Evolutionary conservation across 2,888 invertebrate species (phyloP).

Genomic region (Anorthoa munda): DNA sequence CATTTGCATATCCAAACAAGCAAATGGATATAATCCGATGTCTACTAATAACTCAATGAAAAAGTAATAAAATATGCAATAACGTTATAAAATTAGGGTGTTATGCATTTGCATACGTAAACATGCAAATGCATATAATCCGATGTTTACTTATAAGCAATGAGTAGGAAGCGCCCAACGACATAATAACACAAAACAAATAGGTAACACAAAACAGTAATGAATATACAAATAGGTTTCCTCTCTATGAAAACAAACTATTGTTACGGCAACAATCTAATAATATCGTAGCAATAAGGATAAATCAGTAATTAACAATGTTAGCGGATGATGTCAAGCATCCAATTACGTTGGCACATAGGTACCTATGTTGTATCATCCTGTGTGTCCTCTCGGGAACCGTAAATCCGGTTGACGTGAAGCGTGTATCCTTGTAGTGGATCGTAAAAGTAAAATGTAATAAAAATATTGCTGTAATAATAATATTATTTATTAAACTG

Average conservation of each 20-base stretch:
- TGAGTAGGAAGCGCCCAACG: not conserved
- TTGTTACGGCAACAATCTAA: not conserved
- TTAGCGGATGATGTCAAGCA: slow-evolving; percentile 26
- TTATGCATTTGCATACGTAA: no score
- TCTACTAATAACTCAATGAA: no score
- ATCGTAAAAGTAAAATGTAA: not conserved
- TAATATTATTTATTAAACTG: not conserved
- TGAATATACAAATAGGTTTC: not conserved
- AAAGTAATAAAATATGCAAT: no score
- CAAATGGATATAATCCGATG: no score
- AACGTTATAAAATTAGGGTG: no score
- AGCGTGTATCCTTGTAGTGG: slow-evolving; percentile 5
- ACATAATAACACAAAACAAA: no score
- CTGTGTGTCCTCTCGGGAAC: slow-evolving; percentile 1
- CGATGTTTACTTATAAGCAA: not conserved
- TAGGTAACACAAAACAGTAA: not conserved
- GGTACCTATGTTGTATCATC: slow-evolving; percentile 1
- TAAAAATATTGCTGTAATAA: not conserved
- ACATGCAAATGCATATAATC: no score
- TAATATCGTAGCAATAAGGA: slow-evolving; percentile 35
- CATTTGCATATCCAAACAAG: no score
- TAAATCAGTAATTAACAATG: slow-evolving; percentile 24
- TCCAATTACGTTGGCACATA: slow-evolving; percentile 9
- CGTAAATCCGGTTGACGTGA: slow-evolving; percentile 3
- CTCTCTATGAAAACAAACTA: not conserved